Evolutionary conservation across 2,888 invertebrate species (phyloP), one percentile per base, ranked within the genome.

Genomic region (Actias luna): DNA sequence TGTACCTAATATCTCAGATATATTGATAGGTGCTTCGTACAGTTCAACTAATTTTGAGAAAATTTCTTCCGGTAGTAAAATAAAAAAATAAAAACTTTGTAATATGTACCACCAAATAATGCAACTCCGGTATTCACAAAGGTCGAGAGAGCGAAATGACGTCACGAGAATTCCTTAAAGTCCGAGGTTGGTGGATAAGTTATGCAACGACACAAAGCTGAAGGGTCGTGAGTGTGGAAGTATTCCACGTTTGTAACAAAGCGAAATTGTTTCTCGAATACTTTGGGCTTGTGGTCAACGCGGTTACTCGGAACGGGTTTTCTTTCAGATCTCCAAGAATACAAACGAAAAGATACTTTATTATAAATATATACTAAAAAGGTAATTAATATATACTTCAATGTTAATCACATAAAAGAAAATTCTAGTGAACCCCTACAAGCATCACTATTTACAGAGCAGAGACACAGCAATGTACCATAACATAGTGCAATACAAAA

Each of bases 221-320:
- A 55, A 55, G n/a, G 27, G 55, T 29, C 29, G 29, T 29, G 8
- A n/a, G 29, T 16, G 29, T 29, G 16, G 5, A 55, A n/a, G 29
- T 55, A 55, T 55, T 29, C 55, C 55, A 29, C 27, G n/a, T n/a
- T 27, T 55, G 29, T 29, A 29, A 29, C 55, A 55, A 55, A 55
- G 55, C 8, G 29, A 29, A 55, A 55, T 55, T 55, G 29, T 55
- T 55, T 14, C 16, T 16, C 14, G 29, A 55, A 55, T 55, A 29
- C 55, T 55, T 55, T 29, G n/a, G 25, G 8, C 5, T 2, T 16
- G 55, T 55, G 55, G 55, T 55, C 55, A 55, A 27, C n/a, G n/a
- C 8, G 5, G 55, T 29, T 29, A 29, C 29, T 55, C 55, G 46
- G 12, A 25, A 50, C 2, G 18, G 4, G 12, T 22, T 25, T 50